phyloP scores from a whole-genome alignment of 2,113 vertebrate genomes.

The Pampusana beccarii region DNA sequence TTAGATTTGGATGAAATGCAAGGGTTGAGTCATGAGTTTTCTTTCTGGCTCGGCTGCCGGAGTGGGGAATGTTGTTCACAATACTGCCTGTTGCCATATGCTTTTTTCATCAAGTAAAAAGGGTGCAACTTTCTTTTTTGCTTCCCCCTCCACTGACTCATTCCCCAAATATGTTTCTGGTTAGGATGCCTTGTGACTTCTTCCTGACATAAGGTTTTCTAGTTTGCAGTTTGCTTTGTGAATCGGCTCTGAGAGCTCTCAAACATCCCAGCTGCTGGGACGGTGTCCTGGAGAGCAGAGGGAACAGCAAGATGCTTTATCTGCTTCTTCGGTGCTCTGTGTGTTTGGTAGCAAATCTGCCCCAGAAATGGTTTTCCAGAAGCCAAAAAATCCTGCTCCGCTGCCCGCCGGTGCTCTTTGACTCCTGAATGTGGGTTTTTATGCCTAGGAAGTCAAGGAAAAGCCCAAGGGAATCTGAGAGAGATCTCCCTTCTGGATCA shows the following conservation, averaged over 20 bases:
- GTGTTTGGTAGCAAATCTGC: not conserved
- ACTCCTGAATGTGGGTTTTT: rapidly evolving
- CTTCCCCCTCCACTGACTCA: conserved; percentile 58
- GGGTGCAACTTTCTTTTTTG: conserved; percentile 50
- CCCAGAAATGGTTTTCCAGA: not conserved
- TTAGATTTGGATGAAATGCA: conserved; percentile 42
- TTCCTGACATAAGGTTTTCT: conserved; percentile 59
- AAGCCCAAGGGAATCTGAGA: not conserved
- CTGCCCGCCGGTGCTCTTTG: not conserved
- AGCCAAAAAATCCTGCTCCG: rapidly evolving
- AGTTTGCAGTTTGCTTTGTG: not conserved
- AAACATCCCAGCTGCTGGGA: not conserved
- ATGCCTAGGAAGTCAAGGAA: not conserved
- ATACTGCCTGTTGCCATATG: conserved; percentile 56
- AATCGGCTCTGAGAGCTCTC: not conserved
- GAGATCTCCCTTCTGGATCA: not conserved
- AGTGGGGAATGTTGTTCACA: not conserved
- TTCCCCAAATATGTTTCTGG: conserved; percentile 61
- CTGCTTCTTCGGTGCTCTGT: not conserved
- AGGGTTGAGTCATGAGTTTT: conserved; percentile 25
- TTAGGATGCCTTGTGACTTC: conserved; percentile 39
- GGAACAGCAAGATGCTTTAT: not conserved
- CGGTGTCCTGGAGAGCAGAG: not conserved
- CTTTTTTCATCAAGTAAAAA: conserved; percentile 69
- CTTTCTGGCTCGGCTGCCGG: not conserved